These are phyloP conservation scores for Halocaridina rubra DNA, from an alignment of 2,888 invertebrate species.

Conservation along the genomic window DNA sequence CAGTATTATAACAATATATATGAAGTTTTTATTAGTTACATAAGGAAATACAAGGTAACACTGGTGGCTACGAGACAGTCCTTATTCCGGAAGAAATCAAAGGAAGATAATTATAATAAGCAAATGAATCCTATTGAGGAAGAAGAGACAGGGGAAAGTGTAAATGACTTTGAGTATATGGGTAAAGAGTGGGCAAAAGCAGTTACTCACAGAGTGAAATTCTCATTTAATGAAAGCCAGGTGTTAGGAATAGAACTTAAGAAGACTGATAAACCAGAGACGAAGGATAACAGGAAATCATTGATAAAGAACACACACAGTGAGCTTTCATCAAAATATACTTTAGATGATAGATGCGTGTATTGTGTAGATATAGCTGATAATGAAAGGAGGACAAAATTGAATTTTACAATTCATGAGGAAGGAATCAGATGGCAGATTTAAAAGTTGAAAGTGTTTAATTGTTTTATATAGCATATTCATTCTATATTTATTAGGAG, in stretches of 20 bases:
- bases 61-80: conserved; percentile 35
- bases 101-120: neutral
- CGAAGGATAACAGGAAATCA: neutral
- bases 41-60: conserved; percentile 38
- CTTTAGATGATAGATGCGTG: neutral
- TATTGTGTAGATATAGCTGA: conserved; percentile 19
- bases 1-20: conserved; percentile 49
- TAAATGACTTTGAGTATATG: neutral
- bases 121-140: neutral
- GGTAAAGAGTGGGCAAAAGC: conserved; percentile 13
- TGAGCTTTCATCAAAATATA: neutral
- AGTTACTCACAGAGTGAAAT: conserved; percentile 1
- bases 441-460: no score
- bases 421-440: conserved; percentile 52
- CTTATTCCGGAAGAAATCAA: conserved; percentile 29
- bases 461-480: no score
- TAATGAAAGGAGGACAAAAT: neutral
- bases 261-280: neutral
- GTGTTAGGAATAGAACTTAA: neutral
- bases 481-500: no score
- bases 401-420: conserved; percentile 40
- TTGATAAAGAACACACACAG: neutral
- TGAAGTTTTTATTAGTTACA: conserved; percentile 17
- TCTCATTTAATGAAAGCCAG: neutral
- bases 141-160: neutral